Evolutionary conservation across 1,140 invertebrate species (phyloP).

Genomic region (Micrasema minimum): DNA sequence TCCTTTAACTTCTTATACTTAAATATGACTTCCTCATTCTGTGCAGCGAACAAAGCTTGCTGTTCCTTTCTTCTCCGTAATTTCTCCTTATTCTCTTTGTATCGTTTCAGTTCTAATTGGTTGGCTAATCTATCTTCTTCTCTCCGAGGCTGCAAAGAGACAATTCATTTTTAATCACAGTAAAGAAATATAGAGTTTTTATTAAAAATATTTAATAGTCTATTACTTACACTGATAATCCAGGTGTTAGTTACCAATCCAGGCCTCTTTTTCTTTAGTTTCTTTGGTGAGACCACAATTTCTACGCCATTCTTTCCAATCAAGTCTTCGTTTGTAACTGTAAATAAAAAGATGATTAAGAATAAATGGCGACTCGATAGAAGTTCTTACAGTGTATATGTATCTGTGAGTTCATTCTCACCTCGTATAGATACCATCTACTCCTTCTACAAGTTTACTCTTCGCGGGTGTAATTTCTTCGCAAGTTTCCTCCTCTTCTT

Average conservation of each 20-base stretch:
- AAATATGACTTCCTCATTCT: conserved; percentile 26
- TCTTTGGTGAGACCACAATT: conserved; percentile 16
- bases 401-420: conserved; percentile 47
- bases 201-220: no score
- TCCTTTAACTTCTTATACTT: conserved; percentile 48
- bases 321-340: conserved; percentile 54
- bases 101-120: conserved; percentile 72
- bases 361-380: not conserved
- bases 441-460: conserved; percentile 63
- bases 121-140: conserved; percentile 80
- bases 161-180: not conserved
- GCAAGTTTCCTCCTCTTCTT: conserved; percentile 40
- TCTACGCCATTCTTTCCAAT: conserved; percentile 41
- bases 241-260: conserved; percentile 63
- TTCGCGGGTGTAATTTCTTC: conserved; percentile 50
- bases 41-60: conserved; percentile 22
- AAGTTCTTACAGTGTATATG: not conserved
- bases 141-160: conserved; percentile 71
- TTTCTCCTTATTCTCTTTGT: conserved; percentile 84
- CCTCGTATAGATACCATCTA: conserved; percentile 66
- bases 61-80: conserved; percentile 75
- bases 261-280: conserved; percentile 58
- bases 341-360: not conserved
- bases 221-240: conserved; percentile 63
- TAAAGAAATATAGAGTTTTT: no score